Conservation (phyloP, 2,888 invertebrate species). For the Allolobophora icterica region DNA sequence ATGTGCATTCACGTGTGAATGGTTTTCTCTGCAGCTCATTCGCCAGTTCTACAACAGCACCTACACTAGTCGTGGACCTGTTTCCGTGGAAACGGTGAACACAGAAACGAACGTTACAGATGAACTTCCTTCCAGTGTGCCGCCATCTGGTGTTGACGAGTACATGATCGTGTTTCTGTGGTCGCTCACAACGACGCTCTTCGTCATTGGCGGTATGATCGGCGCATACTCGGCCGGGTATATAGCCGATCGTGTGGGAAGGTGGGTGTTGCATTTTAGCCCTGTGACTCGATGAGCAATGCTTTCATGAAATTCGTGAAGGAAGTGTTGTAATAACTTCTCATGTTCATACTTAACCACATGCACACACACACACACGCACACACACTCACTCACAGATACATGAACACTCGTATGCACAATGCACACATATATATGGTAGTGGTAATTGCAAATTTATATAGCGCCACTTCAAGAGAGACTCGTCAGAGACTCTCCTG, state of each 20-base stretch:
- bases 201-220: conserved; percentile 92
- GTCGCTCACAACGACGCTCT: conserved; percentile 84
- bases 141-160: conserved; percentile 6
- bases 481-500: too few relatives aligned
- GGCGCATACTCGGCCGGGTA: conserved; percentile 96
- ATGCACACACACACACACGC: too few relatives aligned
- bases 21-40: not conserved
- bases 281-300: not conserved
- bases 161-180: conserved; percentile 68
- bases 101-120: not conserved
- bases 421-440: too few relatives aligned
- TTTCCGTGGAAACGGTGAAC: not conserved
- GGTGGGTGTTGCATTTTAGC: conserved; percentile 49
- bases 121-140: not conserved
- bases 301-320: too few relatives aligned
- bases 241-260: conserved; percentile 95
- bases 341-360: not conserved
- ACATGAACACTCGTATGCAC: too few relatives aligned
- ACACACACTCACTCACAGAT: too few relatives aligned
- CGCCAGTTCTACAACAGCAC: conserved; percentile 30
- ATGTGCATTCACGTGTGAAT: not conserved
- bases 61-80: not conserved
- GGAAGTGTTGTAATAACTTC: too few relatives aligned
- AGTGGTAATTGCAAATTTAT: too few relatives aligned
- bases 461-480: too few relatives aligned